Base-by-base conservation (phyloP, 2,113 vertebrate genomes). In the Urocitellus parryii region DNA sequence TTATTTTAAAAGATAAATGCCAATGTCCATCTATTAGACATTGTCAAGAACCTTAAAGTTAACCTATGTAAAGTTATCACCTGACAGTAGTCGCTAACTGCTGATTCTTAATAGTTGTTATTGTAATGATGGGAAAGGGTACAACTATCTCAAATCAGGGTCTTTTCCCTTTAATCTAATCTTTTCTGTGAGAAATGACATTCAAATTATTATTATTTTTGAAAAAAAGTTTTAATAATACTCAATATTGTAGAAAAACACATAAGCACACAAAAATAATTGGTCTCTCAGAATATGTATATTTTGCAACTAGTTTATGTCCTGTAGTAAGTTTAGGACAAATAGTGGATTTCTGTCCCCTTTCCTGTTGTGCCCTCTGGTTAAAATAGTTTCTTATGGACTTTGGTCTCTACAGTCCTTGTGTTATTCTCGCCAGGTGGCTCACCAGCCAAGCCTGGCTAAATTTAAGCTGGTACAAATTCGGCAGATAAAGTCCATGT, bases 111-210 rank as follows among this genome's bases (percentile, higher is more conserved):
- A 65, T 95, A 68, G 74, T 16, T 82, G 45, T 53, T 85, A 42
- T 37, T 63, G 11, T 56, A 48, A 24, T 27, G 6, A 63, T 24
- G n/a, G 80, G 39, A 86, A 80, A 74, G 53, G 8, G 25, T 27
- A 11, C 8, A 67, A 34, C 4, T 68, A 1, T 78, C 68, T 81
- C 25, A 14, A 88, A 51, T 73, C 83, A 73, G 48, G 27, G 27
- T 12, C 76, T 39, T 53, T 84, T 89, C 25, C n/a, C 32, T 45
- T 92, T 81, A n/a, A 32, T 45, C 77, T 84, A 11, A 39, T 92
- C 65, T 79, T 97, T 85, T 92, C 8, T 86, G 11, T 79, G 29
- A 77, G 90, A 91, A 91, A 48, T 87, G 77, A 20, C 58, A 87
- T 34, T 90, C 63, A 76, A 14, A 89, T 70, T 13, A 67, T 92